phyloP scores from a whole-genome alignment of 2,797 vertebrate species.

The Poecilia gillii region DNA sequence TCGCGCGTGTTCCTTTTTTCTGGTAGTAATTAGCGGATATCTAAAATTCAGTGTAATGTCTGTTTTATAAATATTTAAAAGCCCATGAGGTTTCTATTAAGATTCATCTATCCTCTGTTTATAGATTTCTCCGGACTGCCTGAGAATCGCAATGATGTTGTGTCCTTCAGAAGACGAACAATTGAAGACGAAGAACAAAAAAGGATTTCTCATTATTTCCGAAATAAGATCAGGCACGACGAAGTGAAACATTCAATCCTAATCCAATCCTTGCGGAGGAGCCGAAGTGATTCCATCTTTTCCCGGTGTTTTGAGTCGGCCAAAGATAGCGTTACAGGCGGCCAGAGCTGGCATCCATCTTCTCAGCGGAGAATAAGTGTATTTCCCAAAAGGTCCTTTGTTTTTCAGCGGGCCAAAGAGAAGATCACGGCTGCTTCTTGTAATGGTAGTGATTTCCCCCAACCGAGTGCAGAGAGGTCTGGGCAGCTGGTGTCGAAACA shows the following conservation, averaged over 20 bases:
- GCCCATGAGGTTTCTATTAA: not conserved
- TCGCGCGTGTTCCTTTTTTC: not conserved
- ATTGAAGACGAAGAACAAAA: not conserved
- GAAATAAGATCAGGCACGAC: not conserved
- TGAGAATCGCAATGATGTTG: not conserved
- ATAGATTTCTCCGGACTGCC: not conserved
- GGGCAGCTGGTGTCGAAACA: conserved; percentile 58
- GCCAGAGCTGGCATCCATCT: conserved; percentile 20
- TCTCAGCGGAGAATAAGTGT: conserved; percentile 17
- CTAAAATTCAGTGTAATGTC: not conserved
- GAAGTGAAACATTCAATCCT: conserved; percentile 5
- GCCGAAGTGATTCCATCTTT: not conserved
- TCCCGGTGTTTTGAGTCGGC: conserved; percentile 9
- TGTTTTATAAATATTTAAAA: not conserved
- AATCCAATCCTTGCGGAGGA: conserved; percentile 1
- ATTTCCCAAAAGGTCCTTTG: conserved; percentile 35
- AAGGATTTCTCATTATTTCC: not conserved
- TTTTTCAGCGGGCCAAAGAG: conserved; percentile 25
- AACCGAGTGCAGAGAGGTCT: conserved; percentile 53
- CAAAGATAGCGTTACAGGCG: conserved; percentile 18
- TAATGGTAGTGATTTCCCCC: conserved; percentile 44
- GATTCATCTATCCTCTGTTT: not conserved
- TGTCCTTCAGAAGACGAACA: conserved; percentile 1
- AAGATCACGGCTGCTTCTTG: conserved; percentile 37
- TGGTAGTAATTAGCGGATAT: not conserved